Base-by-base conservation (phyloP, 30 jellyfish, hydroid and myxozoan genomes). In the Aurelia aurita region DNA sequence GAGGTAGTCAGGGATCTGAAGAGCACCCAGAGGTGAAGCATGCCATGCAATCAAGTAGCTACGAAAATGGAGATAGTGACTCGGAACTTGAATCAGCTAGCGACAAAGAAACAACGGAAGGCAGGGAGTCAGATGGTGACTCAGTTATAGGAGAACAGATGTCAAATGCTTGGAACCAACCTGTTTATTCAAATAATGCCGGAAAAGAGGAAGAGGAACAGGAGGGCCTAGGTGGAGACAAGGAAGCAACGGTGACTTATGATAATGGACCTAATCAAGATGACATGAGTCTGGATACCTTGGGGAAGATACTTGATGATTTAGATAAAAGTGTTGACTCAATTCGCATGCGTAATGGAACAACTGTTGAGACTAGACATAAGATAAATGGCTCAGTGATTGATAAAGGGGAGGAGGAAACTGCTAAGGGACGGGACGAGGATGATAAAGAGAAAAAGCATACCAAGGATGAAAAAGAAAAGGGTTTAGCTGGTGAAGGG, bases 271-370 rank as follows among this genome's bases (percentile, higher is more conserved):
- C 60, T 14, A 55, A 34, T 59, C 58, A 70, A 35, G 93, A 70
- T 53, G 93, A 83, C 23, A 69, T 83, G 93, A 87, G 74, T 55
- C 65, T 87, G 57, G 96, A 87, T 68, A n/a, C 89, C 19, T 73
- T 87, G 71, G 96, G 90, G 5, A 68, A 67, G 64, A 87, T 87
- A 28, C 61, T 87, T 47, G 96, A 87, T 69, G 96, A 87, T 63
- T 34, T 87, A 15, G 96, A 87, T 59, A 69, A 71, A 29, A 83
- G 93, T 60, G 93, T 83, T 39, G 93, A 74, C 23, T 46, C 83
- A 16, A 45, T 83, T 5, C 51, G 79, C 59, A 27, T 51, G 39
- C 66, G 64, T 29, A 83, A 83, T 58, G 55, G 46, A 34, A 57
- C 86, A 2, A 31, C 51, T 39, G n/a, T n/a, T 58, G 35, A 61